Base-by-base conservation (phyloP, 1,140 invertebrate genomes). In the Zelostemma sp. region DNA sequence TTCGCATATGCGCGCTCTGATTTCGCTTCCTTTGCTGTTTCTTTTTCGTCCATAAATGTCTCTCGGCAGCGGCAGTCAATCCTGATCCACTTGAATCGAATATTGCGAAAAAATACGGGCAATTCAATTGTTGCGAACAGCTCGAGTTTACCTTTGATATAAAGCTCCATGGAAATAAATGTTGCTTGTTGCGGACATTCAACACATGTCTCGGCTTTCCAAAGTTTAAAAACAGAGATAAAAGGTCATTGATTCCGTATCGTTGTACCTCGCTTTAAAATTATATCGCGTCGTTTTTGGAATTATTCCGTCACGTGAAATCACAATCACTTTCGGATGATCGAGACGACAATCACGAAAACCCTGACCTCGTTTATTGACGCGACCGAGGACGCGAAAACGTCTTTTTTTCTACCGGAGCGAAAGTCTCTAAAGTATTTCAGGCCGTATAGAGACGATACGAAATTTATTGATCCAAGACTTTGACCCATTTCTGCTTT, bases 381-480 rank as follows among this genome's bases (percentile, higher is more conserved):
- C 49, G 49, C 25, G 25, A 47, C 49, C 16, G 54, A 15, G 41
- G 57, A 65, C 50, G 57, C 56, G 57, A 57, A 65, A 51, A 54
- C 51, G 47, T 47, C 15, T 35, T 17, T 43, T n/a, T 16, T 43
- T 31, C 51, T 41, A 16, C 21, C 8, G 21, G 8, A 49, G 55
- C 54, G 54, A 65, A 64, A 65, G 62, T 65, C 40, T 28, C 51
- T 64, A 53, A 51, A 64, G 56, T 64, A 64, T 64, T 64, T 64
- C 46, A 51, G 43, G 51, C 17, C 53, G 15, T 19, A 28, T 16
- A 19, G 19, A 62, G 49, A 47, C 50, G 45, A 31, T 43, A 33
- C 21, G 3, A 8, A 25, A 25, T 25, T 25, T 25, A 25, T 25
- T 8, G 21, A 25, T 8, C 21, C 3, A 25, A 25, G 21, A 25